phyloP scores from a whole-genome alignment of 2,888 invertebrate genomes.

The Corbicula japonica region DNA sequence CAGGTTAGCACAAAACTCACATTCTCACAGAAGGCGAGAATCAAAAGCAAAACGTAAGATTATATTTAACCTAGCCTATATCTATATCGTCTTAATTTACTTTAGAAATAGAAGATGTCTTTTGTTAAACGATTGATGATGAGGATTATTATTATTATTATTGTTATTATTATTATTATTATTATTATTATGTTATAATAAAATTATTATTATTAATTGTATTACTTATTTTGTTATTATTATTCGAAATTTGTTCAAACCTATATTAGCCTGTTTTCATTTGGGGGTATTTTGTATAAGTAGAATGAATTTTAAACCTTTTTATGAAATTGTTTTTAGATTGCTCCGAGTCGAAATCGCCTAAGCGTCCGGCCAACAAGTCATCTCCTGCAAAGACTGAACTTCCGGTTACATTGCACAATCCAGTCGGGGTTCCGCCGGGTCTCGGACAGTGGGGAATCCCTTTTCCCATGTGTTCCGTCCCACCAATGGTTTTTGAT shows the following conservation, averaged over 20 bases:
- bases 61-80: neutral
- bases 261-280: too few species aligned
- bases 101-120: neutral
- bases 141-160: too few species aligned
- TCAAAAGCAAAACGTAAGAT: slow-evolving; percentile 10
- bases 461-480: neutral
- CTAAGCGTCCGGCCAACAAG: neutral
- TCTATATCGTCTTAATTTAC: neutral
- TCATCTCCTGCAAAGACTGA: neutral
- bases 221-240: too few species aligned
- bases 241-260: too few species aligned
- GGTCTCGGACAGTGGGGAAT: too few species aligned
- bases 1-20: neutral
- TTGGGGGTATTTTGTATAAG: too few species aligned
- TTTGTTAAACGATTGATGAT: neutral
- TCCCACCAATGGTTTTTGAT: slow-evolving; percentile 1
- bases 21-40: neutral
- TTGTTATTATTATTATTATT: too few species aligned
- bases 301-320: too few species aligned
- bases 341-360: neutral
- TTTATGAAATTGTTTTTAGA: neutral
- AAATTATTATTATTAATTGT: too few species aligned
- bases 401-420: neutral
- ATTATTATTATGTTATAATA: too few species aligned
- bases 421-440: too few species aligned